Conservation (phyloP, 2,888 invertebrate species). For the Polylopha cassiicola region DNA sequence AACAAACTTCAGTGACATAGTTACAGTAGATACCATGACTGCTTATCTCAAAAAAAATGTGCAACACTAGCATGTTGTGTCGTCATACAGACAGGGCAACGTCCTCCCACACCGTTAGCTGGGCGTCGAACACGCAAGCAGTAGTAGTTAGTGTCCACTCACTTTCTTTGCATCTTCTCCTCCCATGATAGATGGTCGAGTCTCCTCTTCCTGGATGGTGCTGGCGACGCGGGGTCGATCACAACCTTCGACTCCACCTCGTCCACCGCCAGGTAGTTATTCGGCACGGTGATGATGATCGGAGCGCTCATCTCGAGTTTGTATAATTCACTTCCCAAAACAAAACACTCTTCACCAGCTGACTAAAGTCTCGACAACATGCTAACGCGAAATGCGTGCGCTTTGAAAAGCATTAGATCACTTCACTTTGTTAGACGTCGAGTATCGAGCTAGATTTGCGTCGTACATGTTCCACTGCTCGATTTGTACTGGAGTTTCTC, state of each 20-base stretch:
- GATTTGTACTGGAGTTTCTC: conserved; percentile 17
- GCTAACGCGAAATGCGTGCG: conserved; percentile 11
- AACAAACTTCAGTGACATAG: conserved; percentile 2
- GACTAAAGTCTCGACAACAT: conserved; percentile 17
- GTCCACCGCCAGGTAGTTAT: conserved; percentile 63
- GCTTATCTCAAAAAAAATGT: conserved; percentile 3
- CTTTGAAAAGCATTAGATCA: conserved; percentile 21
- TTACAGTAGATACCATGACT: conserved; percentile 1
- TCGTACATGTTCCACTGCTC: conserved; percentile 16
- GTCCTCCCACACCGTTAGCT: conserved; percentile 23
- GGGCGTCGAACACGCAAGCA: conserved; percentile 45
- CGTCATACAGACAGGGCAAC: conserved; percentile 15
- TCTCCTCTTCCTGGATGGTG: conserved; percentile 80
- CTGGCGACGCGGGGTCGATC: conserved; percentile 48
- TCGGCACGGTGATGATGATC: conserved; percentile 72
- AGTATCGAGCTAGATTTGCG: conserved; percentile 20
- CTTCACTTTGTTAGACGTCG: conserved; percentile 20
- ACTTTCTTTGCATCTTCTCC: conserved; percentile 92
- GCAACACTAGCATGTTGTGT: not conserved
- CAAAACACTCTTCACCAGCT: conserved; percentile 16
- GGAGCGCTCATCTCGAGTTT: conserved; percentile 63
- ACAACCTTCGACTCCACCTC: conserved; percentile 51
- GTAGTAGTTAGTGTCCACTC: conserved; percentile 52
- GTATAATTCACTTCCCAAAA: conserved; percentile 6
- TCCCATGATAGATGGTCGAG: conserved; percentile 91